These are phyloP conservation scores for Glareola pratincola DNA, from an alignment of 2,113 vertebrate species.

Conservation along the genomic window DNA sequence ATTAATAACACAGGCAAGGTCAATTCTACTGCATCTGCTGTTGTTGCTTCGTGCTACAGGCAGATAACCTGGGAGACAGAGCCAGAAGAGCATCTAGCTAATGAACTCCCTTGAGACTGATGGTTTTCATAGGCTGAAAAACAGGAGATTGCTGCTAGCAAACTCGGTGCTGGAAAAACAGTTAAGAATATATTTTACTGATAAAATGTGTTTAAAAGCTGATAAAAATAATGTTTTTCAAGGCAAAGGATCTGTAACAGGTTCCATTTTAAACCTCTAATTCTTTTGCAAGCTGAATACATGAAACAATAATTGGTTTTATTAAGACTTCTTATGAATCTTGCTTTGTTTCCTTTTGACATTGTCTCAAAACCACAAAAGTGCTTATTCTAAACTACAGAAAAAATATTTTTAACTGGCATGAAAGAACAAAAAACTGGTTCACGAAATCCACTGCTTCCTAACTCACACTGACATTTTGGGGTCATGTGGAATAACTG, in stretches of 20 bases:
- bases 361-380: neutral
- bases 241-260: neutral
- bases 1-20: conserved; percentile 68
- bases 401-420: neutral
- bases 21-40: conserved; percentile 15
- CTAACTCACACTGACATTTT: neutral
- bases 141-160: conserved; percentile 68
- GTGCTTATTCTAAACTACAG: neutral
- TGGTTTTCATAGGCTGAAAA: conserved; percentile 59
- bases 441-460: neutral
- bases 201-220: neutral
- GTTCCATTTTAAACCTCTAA: neutral
- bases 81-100: conserved; percentile 59
- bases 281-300: neutral
- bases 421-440: neutral
- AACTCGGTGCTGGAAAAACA: conserved; percentile 34
- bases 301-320: neutral
- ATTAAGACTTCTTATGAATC: neutral
- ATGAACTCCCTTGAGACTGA: conserved; percentile 74
- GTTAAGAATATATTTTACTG: neutral
- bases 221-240: neutral
- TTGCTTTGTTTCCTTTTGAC: neutral
- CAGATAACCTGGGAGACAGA: conserved; percentile 29
- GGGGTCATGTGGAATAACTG: neutral
- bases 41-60: neutral